These are phyloP conservation scores for Tenthredo amoena DNA, from an alignment of 2,888 invertebrate genomes.

Conservation along the genomic window DNA sequence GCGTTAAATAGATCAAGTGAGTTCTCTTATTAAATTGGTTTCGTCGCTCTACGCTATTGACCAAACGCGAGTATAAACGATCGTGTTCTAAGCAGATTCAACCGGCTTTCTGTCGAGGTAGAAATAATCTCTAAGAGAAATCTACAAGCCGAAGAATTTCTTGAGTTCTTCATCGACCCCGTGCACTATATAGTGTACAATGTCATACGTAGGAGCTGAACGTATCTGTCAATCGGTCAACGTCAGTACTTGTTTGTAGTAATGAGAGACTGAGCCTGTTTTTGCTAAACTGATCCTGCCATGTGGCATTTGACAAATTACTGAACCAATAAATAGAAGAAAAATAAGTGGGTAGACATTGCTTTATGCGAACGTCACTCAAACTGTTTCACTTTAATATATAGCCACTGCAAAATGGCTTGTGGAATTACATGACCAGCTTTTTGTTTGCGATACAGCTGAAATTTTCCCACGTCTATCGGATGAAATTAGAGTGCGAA, in stretches of 20 bases:
- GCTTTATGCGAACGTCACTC: background rate
- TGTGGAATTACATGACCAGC: background rate
- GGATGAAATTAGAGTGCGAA: background rate
- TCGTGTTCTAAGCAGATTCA: background rate
- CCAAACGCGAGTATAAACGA: background rate
- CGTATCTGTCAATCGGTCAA: slow-evolving; percentile 25
- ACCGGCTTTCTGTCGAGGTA: background rate
- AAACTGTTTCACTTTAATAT: background rate
- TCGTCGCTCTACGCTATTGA: slow-evolving; percentile 15
- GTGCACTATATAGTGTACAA: background rate
- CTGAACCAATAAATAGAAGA: background rate
- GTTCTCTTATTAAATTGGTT: slow-evolving; percentile 12
- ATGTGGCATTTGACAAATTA: slow-evolving; percentile 17
- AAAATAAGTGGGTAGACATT: background rate
- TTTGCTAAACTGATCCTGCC: background rate
- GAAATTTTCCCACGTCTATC: background rate
- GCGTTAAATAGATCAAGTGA: slow-evolving; percentile 32
- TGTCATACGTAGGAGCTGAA: background rate
- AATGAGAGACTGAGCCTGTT: background rate
- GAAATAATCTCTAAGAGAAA: background rate
- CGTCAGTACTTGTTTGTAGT: slow-evolving; percentile 20
- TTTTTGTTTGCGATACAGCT: background rate
- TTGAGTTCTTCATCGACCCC: background rate
- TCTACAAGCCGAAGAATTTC: background rate
- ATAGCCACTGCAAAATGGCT: background rate